phyloP scores from a whole-genome alignment of 2,113 vertebrate genomes.

The Hirundichthys speculiger region DNA sequence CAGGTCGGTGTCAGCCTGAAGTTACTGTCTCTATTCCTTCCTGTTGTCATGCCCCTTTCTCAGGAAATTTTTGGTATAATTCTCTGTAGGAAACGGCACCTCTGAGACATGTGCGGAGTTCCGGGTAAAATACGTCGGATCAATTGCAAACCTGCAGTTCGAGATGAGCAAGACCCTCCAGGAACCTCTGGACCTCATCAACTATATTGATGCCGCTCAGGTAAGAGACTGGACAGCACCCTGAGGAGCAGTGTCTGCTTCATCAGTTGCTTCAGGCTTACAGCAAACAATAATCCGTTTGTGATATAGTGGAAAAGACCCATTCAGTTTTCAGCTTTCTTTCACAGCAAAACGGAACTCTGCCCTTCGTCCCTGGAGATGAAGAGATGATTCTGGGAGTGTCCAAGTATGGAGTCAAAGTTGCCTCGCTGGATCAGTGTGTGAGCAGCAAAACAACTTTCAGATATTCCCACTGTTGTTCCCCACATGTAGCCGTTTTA shows the following conservation, averaged over 20 bases:
- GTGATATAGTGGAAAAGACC: neutral
- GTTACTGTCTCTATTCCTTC: neutral
- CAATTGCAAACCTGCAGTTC: conserved; percentile 89
- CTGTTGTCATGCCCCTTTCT: neutral
- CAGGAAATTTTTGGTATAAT: neutral
- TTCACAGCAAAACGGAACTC: conserved; percentile 95
- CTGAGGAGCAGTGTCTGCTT: neutral
- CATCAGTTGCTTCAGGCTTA: neutral
- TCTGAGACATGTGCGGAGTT: conserved; percentile 94
- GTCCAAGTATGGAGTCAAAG: conserved; percentile 96
- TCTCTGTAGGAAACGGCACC: conserved; percentile 82
- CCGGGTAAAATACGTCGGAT: conserved; percentile 93
- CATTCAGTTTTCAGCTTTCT: conserved; percentile 44
- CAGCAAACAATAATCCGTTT: neutral
- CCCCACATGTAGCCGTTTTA: neutral
- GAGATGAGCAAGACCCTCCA: conserved; percentile 88
- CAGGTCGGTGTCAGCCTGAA: conserved; percentile 77
- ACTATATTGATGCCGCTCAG: conserved; percentile 96
- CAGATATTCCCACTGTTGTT: too few relatives aligned
- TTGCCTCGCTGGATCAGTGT: conserved; percentile 92
- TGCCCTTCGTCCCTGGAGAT: conserved; percentile 94
- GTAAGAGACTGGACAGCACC: conserved; percentile 70
- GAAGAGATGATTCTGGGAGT: conserved; percentile 95
- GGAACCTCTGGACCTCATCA: conserved; percentile 94
- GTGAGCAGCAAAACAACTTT: conserved; percentile 80